Percentiles rank a stretch among this genome's conserved stretches.
phyloP scores from a whole-genome alignment of 2,888 invertebrate genomes.

The Drosophila ustulata region DNA sequence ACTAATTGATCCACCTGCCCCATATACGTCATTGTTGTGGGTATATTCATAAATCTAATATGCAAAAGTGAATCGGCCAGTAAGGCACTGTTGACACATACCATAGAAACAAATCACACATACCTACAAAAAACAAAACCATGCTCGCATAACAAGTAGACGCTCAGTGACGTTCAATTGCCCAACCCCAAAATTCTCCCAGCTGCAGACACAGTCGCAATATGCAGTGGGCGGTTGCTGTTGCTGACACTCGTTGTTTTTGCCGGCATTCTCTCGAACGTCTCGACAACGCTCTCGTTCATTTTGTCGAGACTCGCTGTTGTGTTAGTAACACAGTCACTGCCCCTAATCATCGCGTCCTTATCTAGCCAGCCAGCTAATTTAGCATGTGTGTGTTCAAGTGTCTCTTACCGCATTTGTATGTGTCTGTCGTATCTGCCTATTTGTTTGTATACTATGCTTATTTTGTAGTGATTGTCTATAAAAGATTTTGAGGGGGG shows the following conservation, averaged over 20 bases:
- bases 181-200: conserved; percentile 15
- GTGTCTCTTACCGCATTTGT: conserved; percentile 33
- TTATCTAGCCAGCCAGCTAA: conserved; percentile 71
- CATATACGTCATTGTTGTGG: not conserved
- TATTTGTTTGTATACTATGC: conserved; percentile 34
- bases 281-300: conserved; percentile 55
- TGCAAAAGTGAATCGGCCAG: conserved; percentile 81
- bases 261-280: conserved; percentile 46
- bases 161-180: conserved; percentile 12
- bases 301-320: conserved; percentile 66
- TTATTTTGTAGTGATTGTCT: conserved; percentile 57
- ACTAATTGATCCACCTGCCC: conserved; percentile 58
- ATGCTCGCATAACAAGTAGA: conserved; percentile 4
- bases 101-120: conserved; percentile 2
- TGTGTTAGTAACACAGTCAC: conserved; percentile 49
- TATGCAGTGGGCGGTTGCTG: conserved; percentile 9
- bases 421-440: conserved; percentile 14
- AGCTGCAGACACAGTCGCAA: not conserved
- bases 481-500: conserved; percentile 7
- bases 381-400: conserved; percentile 39
- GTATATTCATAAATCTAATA: conserved; percentile 59
- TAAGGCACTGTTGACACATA: conserved; percentile 45
- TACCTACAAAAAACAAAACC: not conserved
- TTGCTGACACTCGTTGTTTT: conserved; percentile 27
- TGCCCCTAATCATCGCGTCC: conserved; percentile 74